Conservation (phyloP, 2,888 invertebrate species). For the Parthenolecanium corni region DNA sequence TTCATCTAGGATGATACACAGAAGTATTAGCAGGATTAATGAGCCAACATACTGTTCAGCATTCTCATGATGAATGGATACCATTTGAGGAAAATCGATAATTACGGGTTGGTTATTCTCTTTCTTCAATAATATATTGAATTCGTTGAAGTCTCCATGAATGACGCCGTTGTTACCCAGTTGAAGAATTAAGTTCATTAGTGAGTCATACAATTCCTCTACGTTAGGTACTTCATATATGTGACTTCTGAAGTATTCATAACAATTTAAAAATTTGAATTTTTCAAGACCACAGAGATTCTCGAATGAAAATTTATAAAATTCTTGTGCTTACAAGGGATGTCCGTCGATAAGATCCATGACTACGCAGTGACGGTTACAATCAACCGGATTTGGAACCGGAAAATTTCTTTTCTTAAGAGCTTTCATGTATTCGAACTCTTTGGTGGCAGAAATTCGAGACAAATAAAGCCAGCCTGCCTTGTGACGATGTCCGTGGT, state of each 20-base stretch:
- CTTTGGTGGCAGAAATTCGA: conserved; percentile 90
- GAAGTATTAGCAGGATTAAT: too few relatives aligned
- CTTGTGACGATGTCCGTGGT: conserved; percentile 79
- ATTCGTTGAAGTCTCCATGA: conserved; percentile 98
- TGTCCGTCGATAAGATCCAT: conserved; percentile 85
- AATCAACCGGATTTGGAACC: conserved; percentile 88
- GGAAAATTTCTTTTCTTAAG: conserved; percentile 81
- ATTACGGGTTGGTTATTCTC: conserved; percentile 68
- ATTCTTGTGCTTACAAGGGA: conserved; percentile 52
- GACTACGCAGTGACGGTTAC: conserved; percentile 87
- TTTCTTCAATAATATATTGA: conserved; percentile 81
- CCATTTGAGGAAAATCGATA: conserved; percentile 99
- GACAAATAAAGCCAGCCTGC: conserved; percentile 95
- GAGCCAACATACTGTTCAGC: conserved; percentile 62
- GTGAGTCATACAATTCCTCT: conserved; percentile 73
- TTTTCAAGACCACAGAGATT: not conserved
- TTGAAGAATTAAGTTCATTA: conserved; percentile 84
- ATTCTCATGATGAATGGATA: conserved; percentile 84
- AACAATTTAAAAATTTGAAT: conserved; percentile 2
- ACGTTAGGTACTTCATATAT: conserved; percentile 54
- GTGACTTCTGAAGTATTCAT: conserved; percentile 41
- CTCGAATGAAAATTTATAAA: not conserved
- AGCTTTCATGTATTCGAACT: conserved; percentile 95
- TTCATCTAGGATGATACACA: not conserved
- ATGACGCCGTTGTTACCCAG: conserved; percentile 92